Base-by-base conservation (phyloP, 2,888 invertebrate species). In the Gastrophysa polygoni region DNA sequence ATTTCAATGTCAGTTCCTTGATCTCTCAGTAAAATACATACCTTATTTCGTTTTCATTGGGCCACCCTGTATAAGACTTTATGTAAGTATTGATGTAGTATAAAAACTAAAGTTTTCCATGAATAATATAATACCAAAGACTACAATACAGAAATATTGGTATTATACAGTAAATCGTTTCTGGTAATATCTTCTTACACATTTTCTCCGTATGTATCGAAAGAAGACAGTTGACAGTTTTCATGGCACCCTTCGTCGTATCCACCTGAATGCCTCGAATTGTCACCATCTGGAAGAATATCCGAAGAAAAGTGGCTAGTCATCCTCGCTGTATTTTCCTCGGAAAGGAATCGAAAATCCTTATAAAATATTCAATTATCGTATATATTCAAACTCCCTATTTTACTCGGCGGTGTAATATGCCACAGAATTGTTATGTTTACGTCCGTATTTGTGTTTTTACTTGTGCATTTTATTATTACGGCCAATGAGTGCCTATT, bases 401-500 rank as follows among this genome's bases (percentile, higher is more conserved):
- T 66, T 64, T 68, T 64, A 63, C 68, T 65, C 69, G 24, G 61
- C 47, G 62, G 63, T 38, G 56, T 64, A 63, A 68, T 66, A 58
- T 46, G 61, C 59, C 59, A 58, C 59, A 52, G 51, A 67, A 70
- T 63, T 64, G 70, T 70, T 70, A 70, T 68, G 68, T 70, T 68
- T 67, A 67, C 57, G 59, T 44, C 54, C 57, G 64, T 64, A 70
- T 67, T 68, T 64, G 67, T 59, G 70, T 66, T 67, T 67, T 68
- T 68, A 66, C 67, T 68, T 63, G 57, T 63, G 68, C 62, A 63
- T 70, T 70, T 70, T 70, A 70, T 63, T 67, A 70, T 63, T 67
- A 67, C 59, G 49, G 68, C 61, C 64, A 61, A 62, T 66, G 59
- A 61, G 59, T 51, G 64, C 59, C 67, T 67, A 66, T 62, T 67